Evolutionary conservation across 2,797 vertebrate genomes (phyloP), one percentile per base, ranked within the genome.

Genomic region (Sebastes vulpes): DNA sequence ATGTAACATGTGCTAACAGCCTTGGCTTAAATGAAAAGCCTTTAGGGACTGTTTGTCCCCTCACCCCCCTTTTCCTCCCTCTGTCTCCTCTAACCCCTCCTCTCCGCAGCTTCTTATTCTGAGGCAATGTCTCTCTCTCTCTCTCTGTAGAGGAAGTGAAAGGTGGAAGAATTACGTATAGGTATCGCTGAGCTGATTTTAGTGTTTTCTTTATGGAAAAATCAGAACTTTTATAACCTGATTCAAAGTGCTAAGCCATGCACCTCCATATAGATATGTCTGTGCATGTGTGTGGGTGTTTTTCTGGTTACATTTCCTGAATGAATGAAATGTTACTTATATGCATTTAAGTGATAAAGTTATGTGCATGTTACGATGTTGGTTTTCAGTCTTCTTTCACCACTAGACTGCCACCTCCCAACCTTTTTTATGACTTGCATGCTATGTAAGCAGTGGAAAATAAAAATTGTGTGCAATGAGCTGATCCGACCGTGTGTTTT

Each of bases 1-100:
- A 94, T 95, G 90, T 94, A 95, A 95, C 93, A 94, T 93, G 94
- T 94, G 92, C 93, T 95, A 95, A 96, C 95, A 92, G 89, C 84
- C 81, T 78, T 54, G 68, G 83, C 87, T 92, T 94, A 94, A 92
- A 94, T 95, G 85, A 94, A 94, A 94, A 89, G 84, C 92, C 94
- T 95, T 89, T 29, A 84, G 94, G 95, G 93, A 93, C 66, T 79
- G 38, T 42, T 72, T 42, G 26, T 14, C 29, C 75, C 78, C 67
- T 35, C 82, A 70, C 77, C 16, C 67, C 31, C 82, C 72, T 68
- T 66, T 73, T 77, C 31, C 60, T 35, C 67, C 46, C 23, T 65
- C 76, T 72, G 63, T 64, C 56, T 73, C 69, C 11, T 65, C 52
- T 64, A 52, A 57, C 31, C 63, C 59, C 71, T 77, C 67, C 25